Evolutionary conservation across 2,888 invertebrate species (phyloP), one percentile per base, ranked within the genome.

Genomic region (Drosophila nr. fundita): DNA sequence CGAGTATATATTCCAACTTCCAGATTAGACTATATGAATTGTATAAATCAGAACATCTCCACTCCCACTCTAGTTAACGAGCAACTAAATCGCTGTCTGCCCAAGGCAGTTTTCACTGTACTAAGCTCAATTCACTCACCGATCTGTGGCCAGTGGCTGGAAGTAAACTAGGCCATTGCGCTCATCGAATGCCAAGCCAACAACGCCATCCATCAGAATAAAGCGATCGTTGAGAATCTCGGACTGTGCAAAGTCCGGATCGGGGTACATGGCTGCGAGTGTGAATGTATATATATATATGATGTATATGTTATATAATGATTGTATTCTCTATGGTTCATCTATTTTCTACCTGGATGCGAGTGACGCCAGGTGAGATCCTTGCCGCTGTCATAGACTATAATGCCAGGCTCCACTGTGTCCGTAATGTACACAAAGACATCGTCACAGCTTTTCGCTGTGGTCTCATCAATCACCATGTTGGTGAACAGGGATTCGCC

Each of bases 361-460:
- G 95, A 94, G 4, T 96, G 94, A 55, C 97, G 94, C 97, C 97
- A 97, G 36, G 97, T 96, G 74, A 95, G 95, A 91, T 97, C 97
- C 52, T 95, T 95, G 5, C 94, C 94, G 13, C 95, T 96, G 84
- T 97, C 97, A 53, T 93, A 93, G 0, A 93, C 93, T 30, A 93
- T 90, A 57, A 93, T 92, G 96, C 97, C 97, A 86, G 97, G 96
- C 68, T 96, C 96, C 34, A 96, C 96, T 1, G 97, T 97, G 91
- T 97, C 97, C 32, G 95, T 95, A 83, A 97, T 96, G 92, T 97
- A 97, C 0, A 96, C 95, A 89, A 96, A 96, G 18, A 96, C 95
- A 82, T 96, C 95, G 89, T 97, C 97, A 86, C 97, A 97, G 40
- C 94, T 94, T 27, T 94, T 94, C 1, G 95, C 94, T 13, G 95